Evolutionary conservation across 2,888 invertebrate species (phyloP).

Genomic region (Elaeidobius kamerunicus): DNA sequence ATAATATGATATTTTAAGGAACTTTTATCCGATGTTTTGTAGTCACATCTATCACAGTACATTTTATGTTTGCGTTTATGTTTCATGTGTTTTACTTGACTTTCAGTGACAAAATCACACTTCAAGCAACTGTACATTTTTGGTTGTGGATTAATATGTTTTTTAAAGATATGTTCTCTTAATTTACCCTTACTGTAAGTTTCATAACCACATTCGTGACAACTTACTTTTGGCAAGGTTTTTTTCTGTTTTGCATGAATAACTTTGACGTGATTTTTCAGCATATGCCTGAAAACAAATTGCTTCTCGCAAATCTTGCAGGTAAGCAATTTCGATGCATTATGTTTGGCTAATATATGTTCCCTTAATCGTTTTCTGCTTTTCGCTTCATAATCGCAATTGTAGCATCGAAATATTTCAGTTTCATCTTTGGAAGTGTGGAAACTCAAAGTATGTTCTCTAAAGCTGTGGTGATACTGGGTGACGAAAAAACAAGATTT

Average conservation of each 20-base stretch:
- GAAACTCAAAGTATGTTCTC: neutral
- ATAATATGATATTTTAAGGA: neutral
- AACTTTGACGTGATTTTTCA: neutral
- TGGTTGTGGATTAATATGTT: neutral
- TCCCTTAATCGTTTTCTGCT: neutral
- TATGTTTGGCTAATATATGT: conserved; percentile 3
- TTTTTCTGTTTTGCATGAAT: neutral
- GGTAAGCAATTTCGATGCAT: neutral
- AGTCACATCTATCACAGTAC: conserved; percentile 1
- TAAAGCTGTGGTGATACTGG: neutral
- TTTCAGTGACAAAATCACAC: neutral
- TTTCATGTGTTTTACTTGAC: neutral
- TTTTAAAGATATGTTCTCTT: neutral
- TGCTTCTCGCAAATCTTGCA: neutral
- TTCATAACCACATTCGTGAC: neutral
- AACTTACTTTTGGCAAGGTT: neutral
- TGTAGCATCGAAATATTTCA: neutral
- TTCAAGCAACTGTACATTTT: neutral
- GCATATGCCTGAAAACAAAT: neutral
- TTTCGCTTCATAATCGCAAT: conserved; percentile 2
- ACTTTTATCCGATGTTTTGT: neutral
- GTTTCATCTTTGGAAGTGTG: neutral
- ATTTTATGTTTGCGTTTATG: conserved; percentile 2
- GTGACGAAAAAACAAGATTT: conserved; percentile 5
- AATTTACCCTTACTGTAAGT: neutral